phyloP scores from a whole-genome alignment of 2,113 vertebrate species.

The mouse (Mus musculus) region GRCm39 chr11:36935501-36936000 shows the following conservation, averaged over 20 bases:
- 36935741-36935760: background rate
- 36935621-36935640: background rate
- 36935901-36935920: conserved; percentile 10
- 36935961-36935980: conserved; percentile 58
- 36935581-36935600: background rate
- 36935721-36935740: background rate
- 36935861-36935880: background rate
- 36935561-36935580: background rate
- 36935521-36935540: background rate
- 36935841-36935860: background rate
- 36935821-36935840: background rate
- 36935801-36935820: background rate
- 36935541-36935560: background rate
- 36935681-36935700: background rate
- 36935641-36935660: background rate
- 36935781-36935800: background rate
- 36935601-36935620: background rate
- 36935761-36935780: background rate
- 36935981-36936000: background rate
- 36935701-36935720: background rate
- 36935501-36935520: background rate
- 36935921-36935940: background rate
- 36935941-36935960: conserved; percentile 50
- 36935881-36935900: background rate
- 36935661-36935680: background rate